Evolutionary conservation across 2,888 invertebrate genomes (phyloP).

Genomic region (Spilosoma lubricipeda): DNA sequence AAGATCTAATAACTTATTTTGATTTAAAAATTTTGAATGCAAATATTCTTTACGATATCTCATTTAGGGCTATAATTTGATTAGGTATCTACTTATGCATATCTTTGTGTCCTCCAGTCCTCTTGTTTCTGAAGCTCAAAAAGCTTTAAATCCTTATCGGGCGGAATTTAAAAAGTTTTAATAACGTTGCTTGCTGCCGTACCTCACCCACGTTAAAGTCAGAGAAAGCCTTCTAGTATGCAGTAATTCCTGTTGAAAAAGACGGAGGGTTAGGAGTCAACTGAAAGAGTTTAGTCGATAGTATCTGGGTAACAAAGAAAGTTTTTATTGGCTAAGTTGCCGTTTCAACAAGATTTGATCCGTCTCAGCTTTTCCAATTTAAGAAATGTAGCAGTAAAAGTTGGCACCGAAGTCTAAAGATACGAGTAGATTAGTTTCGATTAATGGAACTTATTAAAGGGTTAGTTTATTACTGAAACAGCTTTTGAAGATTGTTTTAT

Average conservation of each 20-base stretch:
- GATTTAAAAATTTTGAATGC: background rate
- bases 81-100: conserved; percentile 11
- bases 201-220: conserved; percentile 40
- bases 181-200: conserved; percentile 49
- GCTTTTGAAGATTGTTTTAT: no score
- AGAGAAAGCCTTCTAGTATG: conserved; percentile 47
- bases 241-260: conserved; percentile 62
- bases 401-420: conserved; percentile 49
- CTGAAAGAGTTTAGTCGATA: conserved; percentile 79
- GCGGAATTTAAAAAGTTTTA: conserved; percentile 64
- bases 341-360: conserved; percentile 69
- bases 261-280: conserved; percentile 56
- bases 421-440: conserved; percentile 51
- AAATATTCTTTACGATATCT: conserved; percentile 7
- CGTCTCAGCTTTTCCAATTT: conserved; percentile 81
- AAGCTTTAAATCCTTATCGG: conserved; percentile 53
- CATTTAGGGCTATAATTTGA: conserved; percentile 24
- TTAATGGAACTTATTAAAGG: conserved; percentile 31
- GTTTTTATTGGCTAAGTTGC: conserved; percentile 82
- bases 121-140: conserved; percentile 33
- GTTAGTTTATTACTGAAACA: background rate
- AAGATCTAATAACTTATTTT: background rate
- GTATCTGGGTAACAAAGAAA: conserved; percentile 84
- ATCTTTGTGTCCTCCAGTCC: conserved; percentile 35
- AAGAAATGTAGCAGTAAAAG: conserved; percentile 75